Conservation (phyloP, 2,797 vertebrate species). For the Decapterus maruadsi region DNA sequence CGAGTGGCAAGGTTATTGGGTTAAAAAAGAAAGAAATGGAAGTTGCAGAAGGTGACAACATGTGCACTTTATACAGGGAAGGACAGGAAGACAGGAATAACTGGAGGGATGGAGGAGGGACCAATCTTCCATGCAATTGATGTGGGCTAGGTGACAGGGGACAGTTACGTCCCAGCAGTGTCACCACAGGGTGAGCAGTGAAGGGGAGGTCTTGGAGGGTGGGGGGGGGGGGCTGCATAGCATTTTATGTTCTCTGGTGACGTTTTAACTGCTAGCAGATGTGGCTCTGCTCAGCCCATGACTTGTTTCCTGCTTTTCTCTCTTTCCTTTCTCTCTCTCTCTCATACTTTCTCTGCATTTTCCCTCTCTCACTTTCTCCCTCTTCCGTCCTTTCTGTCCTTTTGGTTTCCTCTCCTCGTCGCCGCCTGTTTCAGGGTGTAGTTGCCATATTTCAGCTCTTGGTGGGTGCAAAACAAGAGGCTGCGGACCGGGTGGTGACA, state of each 20-base stretch:
- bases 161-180: conserved; percentile 52
- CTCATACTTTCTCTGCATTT: conserved; percentile 26
- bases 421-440: conserved; percentile 18
- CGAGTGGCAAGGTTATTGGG: background rate
- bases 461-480: conserved; percentile 63
- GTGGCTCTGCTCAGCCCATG: conserved; percentile 70
- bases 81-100: background rate
- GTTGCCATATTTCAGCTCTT: conserved; percentile 49
- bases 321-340: conserved; percentile 8
- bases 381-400: background rate
- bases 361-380: background rate
- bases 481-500: conserved; percentile 73
- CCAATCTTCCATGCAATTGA: conserved; percentile 9
- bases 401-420: background rate
- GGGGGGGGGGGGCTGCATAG: conserved; percentile 49
- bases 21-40: background rate
- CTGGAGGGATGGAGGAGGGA: background rate
- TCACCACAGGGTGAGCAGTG: conserved; percentile 41
- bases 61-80: background rate
- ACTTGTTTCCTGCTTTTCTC: conserved; percentile 74
- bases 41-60: background rate
- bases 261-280: conserved; percentile 82
- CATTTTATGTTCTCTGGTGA: conserved; percentile 72
- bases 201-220: conserved; percentile 28
- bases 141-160: conserved; percentile 46